These are phyloP conservation scores for Tapera naevia DNA, from an alignment of 2,797 vertebrate genomes.

Conservation along the genomic window DNA sequence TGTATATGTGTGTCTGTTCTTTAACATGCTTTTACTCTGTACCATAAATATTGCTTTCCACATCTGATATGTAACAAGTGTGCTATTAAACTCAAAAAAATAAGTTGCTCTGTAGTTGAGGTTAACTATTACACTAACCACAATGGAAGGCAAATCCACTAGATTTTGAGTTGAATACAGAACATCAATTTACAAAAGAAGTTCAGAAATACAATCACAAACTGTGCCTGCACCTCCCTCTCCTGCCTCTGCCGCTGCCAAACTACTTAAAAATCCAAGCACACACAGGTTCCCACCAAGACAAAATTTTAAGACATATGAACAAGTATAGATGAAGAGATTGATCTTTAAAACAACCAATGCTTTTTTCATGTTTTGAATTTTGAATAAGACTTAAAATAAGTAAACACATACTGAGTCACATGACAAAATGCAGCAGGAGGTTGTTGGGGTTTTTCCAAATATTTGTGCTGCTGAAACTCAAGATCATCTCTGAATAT, in stretches of 20 bases:
- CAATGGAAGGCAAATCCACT: background rate
- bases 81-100: background rate
- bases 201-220: background rate
- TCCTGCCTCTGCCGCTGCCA: no score
- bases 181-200: background rate
- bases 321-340: no score
- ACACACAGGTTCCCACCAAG: no score
- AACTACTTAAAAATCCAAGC: no score
- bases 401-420: background rate
- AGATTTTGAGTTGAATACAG: background rate
- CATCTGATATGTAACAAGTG: background rate
- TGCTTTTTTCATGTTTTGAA: background rate
- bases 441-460: fast-evolving
- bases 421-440: background rate
- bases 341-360: no score
- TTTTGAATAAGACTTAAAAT: background rate
- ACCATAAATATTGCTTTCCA: background rate
- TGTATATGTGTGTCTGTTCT: background rate
- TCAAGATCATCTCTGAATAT: background rate
- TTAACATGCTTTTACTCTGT: background rate
- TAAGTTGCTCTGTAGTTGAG: background rate
- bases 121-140: background rate
- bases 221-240: no score
- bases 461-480: background rate
- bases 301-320: no score